Evolutionary conservation across 1,140 invertebrate species (phyloP).

Genomic region (Drosophila lini): DNA sequence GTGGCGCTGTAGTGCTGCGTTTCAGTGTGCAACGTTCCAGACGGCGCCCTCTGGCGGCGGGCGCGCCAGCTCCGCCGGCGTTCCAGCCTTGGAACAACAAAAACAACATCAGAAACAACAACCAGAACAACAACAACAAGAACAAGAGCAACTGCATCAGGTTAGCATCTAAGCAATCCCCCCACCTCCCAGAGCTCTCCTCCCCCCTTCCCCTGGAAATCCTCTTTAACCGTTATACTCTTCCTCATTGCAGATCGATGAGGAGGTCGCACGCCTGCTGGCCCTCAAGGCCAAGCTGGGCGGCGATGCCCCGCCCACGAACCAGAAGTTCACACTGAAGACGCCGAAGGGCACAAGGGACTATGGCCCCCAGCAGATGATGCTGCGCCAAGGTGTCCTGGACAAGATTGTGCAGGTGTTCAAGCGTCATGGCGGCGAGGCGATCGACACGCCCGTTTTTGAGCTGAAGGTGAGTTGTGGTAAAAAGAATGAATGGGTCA

Average conservation of each 20-base stretch:
- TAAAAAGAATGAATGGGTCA: not conserved
- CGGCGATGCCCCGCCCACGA: conserved; percentile 85
- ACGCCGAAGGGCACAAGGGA: conserved; percentile 98
- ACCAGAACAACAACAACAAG: conserved; percentile 61
- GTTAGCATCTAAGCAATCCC: conserved; percentile 78
- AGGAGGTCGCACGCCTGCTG: conserved; percentile 93
- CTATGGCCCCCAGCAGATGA: conserved; percentile 97
- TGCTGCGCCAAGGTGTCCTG: conserved; percentile 94
- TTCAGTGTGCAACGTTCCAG: conserved; percentile 71
- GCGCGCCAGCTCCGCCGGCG: conserved; percentile 51
- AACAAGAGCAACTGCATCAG: conserved; percentile 79
- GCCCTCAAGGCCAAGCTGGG: conserved; percentile 91
- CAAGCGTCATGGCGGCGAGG: conserved; percentile 98
- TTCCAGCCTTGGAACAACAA: conserved; percentile 55
- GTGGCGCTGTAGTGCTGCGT: conserved; percentile 80
- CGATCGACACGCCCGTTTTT: conserved; percentile 99
- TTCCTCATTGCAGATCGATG: conserved; percentile 87
- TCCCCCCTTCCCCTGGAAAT: not conserved
- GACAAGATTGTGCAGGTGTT: conserved; percentile 96
- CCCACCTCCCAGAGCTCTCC: not conserved
- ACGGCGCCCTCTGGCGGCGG: conserved; percentile 63
- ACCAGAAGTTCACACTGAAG: conserved; percentile 93
- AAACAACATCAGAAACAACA: conserved; percentile 56
- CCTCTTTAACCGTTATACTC: conserved; percentile 3
- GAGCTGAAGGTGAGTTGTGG: conserved; percentile 93